Evolutionary conservation across 2,797 vertebrate genomes (phyloP).

Genomic region (Apogon talboti): DNA sequence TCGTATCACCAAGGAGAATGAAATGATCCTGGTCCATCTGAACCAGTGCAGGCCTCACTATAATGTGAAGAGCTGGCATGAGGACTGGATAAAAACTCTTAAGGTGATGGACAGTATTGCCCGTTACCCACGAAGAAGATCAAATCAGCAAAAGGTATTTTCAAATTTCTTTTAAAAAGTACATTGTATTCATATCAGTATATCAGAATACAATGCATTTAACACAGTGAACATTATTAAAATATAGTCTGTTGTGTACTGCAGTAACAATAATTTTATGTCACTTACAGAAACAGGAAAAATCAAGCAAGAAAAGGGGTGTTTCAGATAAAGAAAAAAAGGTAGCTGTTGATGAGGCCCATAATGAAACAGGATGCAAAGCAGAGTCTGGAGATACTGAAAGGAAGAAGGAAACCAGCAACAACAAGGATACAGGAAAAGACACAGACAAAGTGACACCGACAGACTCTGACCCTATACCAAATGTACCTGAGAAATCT

Average conservation of each 20-base stretch:
- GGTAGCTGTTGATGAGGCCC: background rate
- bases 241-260: background rate
- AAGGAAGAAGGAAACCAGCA: background rate
- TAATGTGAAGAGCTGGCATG: constrained; percentile 70
- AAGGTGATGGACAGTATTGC: constrained; percentile 69
- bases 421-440: background rate
- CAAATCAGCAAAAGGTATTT: constrained; percentile 44
- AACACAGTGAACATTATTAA: no score
- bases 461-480: background rate
- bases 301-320: background rate
- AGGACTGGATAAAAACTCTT: constrained; percentile 79
- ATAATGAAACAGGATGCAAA: background rate
- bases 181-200: no score
- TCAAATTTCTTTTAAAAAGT: no score
- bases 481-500: constrained; percentile 6
- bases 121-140: constrained; percentile 64
- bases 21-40: constrained; percentile 71
- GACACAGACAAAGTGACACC: background rate
- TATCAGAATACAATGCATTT: background rate
- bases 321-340: constrained; percentile 21
- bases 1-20: constrained; percentile 80
- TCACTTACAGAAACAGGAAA: constrained; percentile 33
- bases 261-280: background rate
- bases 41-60: constrained; percentile 72
- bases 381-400: background rate